Percentiles rank a stretch among this genome's conserved stretches.
Conservation (phyloP, 1,140 invertebrate genomes). For the Tribolium madens region DNA sequence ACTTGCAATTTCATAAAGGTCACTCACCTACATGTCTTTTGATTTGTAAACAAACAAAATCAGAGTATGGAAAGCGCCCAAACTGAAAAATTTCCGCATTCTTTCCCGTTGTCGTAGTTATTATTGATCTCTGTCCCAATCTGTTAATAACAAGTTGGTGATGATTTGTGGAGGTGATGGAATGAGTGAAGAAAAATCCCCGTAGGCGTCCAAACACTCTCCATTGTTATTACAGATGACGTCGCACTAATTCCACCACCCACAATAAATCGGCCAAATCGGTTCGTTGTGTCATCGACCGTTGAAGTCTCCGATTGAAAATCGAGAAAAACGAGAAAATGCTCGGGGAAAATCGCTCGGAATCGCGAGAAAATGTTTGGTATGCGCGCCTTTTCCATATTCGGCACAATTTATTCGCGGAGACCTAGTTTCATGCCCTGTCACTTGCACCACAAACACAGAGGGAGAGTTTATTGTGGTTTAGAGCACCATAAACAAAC, state of each 20-base stretch:
- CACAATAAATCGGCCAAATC: slow-evolving; percentile 22
- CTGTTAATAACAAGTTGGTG: slow-evolving; percentile 20
- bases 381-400: slow-evolving; percentile 55
- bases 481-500: slow-evolving; percentile 7
- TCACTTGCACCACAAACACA: slow-evolving; percentile 23
- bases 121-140: slow-evolving; percentile 25
- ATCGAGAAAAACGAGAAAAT: neutral
- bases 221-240: slow-evolving; percentile 33
- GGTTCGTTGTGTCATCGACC: slow-evolving; percentile 31
- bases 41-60: neutral
- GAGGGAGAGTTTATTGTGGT: slow-evolving; percentile 37
- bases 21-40: neutral
- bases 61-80: neutral
- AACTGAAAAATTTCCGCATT: slow-evolving; percentile 20
- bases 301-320: slow-evolving; percentile 2
- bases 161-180: slow-evolving; percentile 35
- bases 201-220: slow-evolving; percentile 32
- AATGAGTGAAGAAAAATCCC: slow-evolving; percentile 20
- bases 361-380: slow-evolving; percentile 23
- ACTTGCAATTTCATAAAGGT: neutral
- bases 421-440: slow-evolving; percentile 56
- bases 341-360: neutral
- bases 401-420: slow-evolving; percentile 54
- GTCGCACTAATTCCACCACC: slow-evolving; percentile 34
- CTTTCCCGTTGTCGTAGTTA: slow-evolving; percentile 8